Evolutionary conservation across 2,113 vertebrate species (phyloP).

Genomic region (Progne subis): DNA sequence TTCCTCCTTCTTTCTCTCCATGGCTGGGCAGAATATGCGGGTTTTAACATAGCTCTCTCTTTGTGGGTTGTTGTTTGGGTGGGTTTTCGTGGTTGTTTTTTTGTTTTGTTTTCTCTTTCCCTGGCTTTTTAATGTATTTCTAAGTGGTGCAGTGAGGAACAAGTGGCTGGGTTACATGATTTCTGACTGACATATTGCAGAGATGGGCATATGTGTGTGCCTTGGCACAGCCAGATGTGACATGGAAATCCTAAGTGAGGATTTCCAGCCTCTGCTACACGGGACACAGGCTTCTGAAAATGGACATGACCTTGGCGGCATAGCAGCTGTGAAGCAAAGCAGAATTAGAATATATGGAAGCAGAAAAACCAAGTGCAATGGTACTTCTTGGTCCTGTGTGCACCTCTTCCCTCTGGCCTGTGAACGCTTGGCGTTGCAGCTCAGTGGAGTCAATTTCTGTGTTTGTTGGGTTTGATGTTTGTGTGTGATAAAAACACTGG

Average conservation of each 20-base stretch:
- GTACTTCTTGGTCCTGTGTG: not conserved
- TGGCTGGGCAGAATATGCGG: not conserved
- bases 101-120: no score
- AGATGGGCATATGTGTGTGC: not conserved
- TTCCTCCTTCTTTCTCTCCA: not conserved
- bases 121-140: no score
- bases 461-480: no score
- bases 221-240: not conserved
- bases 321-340: not conserved
- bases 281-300: not conserved
- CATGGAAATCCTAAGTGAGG: fast-evolving
- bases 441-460: no score
- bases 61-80: no score
- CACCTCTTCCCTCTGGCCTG: not conserved
- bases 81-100: no score
- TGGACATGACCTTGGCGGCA: not conserved
- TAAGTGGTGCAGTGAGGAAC: no score
- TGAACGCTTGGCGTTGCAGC: no score
- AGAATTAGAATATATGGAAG: not conserved
- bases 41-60: no score
- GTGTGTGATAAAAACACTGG: no score
- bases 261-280: not conserved
- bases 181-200: no score
- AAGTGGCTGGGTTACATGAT: no score
- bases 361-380: not conserved